Percentiles rank a stretch among this genome's conserved stretches.
phyloP scores from a whole-genome alignment of 2,113 vertebrate genomes.

The Aramus guarauna region DNA sequence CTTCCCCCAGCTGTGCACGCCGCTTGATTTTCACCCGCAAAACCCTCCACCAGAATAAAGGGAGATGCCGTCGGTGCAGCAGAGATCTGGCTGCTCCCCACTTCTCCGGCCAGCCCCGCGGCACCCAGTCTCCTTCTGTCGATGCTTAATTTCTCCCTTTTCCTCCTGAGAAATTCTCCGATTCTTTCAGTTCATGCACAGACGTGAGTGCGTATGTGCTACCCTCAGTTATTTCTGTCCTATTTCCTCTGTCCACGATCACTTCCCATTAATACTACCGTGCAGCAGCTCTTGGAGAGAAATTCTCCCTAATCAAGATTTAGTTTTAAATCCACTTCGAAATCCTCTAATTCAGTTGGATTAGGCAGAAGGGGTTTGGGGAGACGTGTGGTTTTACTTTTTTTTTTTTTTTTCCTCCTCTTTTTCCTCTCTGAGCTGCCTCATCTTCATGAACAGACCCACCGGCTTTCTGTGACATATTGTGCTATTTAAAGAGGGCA shows the following conservation, averaged over 20 bases:
- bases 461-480: neutral
- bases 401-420: neutral
- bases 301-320: slow-evolving; percentile 57
- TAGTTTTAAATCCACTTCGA: slow-evolving; percentile 52
- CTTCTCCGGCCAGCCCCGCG: neutral
- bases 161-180: neutral
- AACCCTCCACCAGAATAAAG: neutral
- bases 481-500: slow-evolving; percentile 24
- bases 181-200: neutral
- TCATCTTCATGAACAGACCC: neutral
- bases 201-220: slow-evolving; percentile 18
- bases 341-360: slow-evolving; percentile 58
- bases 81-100: neutral
- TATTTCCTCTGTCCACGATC: slow-evolving; percentile 65
- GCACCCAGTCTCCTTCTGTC: neutral
- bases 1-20: accelerated
- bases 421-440: neutral
- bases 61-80: neutral
- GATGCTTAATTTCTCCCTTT: neutral
- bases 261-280: slow-evolving; percentile 45
- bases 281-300: slow-evolving; percentile 51
- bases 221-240: slow-evolving; percentile 65
- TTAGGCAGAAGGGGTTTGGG: slow-evolving; percentile 27
- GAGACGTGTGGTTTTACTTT: neutral
- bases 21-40: neutral